These are phyloP conservation scores for Stomatorhinus walkeri DNA, from an alignment of 2,797 vertebrate genomes.

Conservation along the genomic window DNA sequence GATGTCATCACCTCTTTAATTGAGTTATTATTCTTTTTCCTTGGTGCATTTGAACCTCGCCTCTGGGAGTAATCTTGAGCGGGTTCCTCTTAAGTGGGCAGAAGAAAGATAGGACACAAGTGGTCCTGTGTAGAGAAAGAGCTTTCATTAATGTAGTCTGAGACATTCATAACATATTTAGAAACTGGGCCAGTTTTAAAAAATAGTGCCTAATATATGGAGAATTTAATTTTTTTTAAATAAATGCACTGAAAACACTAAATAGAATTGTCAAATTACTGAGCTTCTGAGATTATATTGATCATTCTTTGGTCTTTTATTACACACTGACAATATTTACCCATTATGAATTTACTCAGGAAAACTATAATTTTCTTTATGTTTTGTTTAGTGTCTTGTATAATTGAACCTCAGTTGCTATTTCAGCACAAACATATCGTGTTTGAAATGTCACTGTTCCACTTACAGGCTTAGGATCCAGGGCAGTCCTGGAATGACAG, in stretches of 20 bases:
- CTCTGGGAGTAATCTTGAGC: conserved; percentile 18
- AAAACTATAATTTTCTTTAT: neutral
- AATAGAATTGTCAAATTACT: neutral
- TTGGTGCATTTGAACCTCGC: conserved; percentile 18
- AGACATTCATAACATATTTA: neutral
- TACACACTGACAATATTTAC: neutral
- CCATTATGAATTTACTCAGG: neutral
- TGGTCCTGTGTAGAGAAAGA: conserved; percentile 1
- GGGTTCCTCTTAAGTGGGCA: conserved; percentile 22
- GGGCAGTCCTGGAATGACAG: neutral
- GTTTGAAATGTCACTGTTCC: neutral
- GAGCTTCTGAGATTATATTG: neutral
- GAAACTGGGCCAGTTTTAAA: neutral
- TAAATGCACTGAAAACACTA: neutral
- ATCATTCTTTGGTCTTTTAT: neutral
- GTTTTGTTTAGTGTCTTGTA: neutral
- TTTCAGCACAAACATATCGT: neutral
- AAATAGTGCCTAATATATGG: neutral
- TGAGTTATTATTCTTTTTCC: conserved; percentile 24
- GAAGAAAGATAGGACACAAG: conserved; percentile 24
- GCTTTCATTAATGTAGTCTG: conserved; percentile 12
- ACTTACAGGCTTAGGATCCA: neutral
- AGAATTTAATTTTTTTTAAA: neutral
- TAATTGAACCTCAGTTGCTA: neutral
- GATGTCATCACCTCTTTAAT: conserved; percentile 27